phyloP scores from a whole-genome alignment of 2,797 vertebrate genomes.

The Eupleurogrammus muticus region DNA sequence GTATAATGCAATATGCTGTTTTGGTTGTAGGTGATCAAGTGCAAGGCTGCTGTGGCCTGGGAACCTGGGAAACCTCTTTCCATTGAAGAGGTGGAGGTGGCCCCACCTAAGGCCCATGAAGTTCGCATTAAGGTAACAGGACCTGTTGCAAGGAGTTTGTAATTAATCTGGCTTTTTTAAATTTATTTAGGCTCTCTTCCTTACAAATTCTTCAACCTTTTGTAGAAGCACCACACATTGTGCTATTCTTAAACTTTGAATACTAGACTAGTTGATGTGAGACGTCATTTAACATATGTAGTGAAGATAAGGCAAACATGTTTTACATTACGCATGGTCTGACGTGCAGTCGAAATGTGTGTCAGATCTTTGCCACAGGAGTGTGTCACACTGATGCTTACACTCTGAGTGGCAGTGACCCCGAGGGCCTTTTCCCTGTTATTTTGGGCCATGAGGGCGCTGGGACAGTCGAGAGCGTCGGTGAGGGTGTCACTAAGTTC shows the following conservation, averaged over 20 bases:
- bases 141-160: not conserved
- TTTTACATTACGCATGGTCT: not conserved
- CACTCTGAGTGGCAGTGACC: conserved; percentile 94
- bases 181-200: not conserved
- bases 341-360: not conserved
- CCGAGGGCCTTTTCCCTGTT: conserved; percentile 94
- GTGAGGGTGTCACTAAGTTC: conserved; percentile 94
- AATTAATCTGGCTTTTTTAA: not conserved
- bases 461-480: conserved; percentile 94
- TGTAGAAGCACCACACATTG: not conserved
- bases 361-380: conserved; percentile 91
- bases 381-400: conserved; percentile 97
- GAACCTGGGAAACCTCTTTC: conserved; percentile 91
- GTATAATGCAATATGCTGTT: not conserved
- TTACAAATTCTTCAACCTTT: not conserved
- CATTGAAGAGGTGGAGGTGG: conserved; percentile 95
- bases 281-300: not conserved
- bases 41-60: conserved; percentile 97
- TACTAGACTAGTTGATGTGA: not conserved
- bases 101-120: conserved; percentile 93
- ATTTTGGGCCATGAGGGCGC: conserved; percentile 97
- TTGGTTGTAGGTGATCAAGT: conserved; percentile 90
- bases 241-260: not conserved
- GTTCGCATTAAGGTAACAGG: conserved; percentile 94
- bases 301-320: not conserved